These are phyloP conservation scores for Erannis defoliaria DNA, from an alignment of 2,888 invertebrate species.

Conservation along the genomic window DNA sequence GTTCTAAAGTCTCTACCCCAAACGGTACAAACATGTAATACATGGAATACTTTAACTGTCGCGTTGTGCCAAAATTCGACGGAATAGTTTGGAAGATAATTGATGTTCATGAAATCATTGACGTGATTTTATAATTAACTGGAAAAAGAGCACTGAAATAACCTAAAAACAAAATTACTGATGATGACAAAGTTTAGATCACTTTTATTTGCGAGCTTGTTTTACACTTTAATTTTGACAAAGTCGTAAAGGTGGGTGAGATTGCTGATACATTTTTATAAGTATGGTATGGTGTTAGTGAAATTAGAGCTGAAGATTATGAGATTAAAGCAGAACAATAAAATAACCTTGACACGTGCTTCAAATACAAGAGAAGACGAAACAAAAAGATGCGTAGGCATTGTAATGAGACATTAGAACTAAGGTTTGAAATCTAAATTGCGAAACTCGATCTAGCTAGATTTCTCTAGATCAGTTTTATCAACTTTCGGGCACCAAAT, in stretches of 20 bases:
- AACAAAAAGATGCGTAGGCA: constrained; percentile 31
- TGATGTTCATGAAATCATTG: too few relatives aligned
- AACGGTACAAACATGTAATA: too few relatives aligned
- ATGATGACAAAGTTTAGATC: too few relatives aligned
- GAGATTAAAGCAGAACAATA: constrained; percentile 34
- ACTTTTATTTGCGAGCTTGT: too few relatives aligned
- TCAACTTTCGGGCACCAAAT: background rate
- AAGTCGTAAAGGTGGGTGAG: background rate
- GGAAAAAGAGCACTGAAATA: too few relatives aligned
- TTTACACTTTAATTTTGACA: constrained; percentile 22
- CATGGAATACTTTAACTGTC: too few relatives aligned
- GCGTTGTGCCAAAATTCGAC: too few relatives aligned
- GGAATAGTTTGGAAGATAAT: too few relatives aligned
- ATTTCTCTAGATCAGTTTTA: constrained; percentile 1
- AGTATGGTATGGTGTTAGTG: constrained; percentile 34
- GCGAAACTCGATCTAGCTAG: constrained; percentile 19
- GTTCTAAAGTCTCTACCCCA: too few relatives aligned
- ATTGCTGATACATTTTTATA: constrained; percentile 31
- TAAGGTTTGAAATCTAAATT: constrained; percentile 5
- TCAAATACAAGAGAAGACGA: constrained; percentile 9
- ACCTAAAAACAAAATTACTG: too few relatives aligned
- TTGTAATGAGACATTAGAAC: constrained; percentile 13
- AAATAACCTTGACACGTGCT: constrained; percentile 31
- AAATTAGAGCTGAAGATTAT: constrained; percentile 36
- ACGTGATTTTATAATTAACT: too few relatives aligned